Evolutionary conservation across 2,797 vertebrate species (phyloP), one percentile per base, ranked within the genome.

Genomic region (Alcedo atthis): DNA sequence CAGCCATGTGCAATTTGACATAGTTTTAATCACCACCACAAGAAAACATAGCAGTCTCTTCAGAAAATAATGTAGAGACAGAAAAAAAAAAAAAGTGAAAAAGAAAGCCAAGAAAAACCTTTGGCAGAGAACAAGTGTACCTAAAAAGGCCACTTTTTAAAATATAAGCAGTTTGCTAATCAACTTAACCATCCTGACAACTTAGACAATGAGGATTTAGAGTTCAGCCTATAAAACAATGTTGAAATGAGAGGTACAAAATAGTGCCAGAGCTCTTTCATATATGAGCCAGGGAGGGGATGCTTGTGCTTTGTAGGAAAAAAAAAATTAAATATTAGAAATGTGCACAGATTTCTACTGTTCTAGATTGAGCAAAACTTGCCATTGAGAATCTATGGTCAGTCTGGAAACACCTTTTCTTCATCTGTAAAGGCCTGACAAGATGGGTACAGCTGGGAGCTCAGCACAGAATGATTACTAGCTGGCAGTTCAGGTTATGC

Each of bases 71-170:
- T 15, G 49, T 70, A 55, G 15, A 5, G 10, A 35, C 5, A 7
- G 24, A 3, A 2, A 4, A 2, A 8, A 1, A 8, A 12, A 30
- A 7, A 10, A 10, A 24, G 18, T n/a, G 14, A 42, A 8, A 33
- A 6, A 54, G 62, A 63, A 33, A 33, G 24, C 12, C 17, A 40
- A 62, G 19, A 42, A 64, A 54, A 87, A 57, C 8, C 22, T 76
- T 66, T 90, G 51, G 15, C 73, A 80, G 32, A 70, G n/a, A 76
- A 66, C 3, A 25, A 79, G 2, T 6, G 6, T 43, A 51, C 30
- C 37, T 90, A 82, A 91, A 85, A 91, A 37, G 10, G 30, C 21
- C 28, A 19, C 53, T 77, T 86, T 74, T 74, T 90, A 43, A 43
- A 57, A 22, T 58, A 46, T 59, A 75, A 90, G 4, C 30, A 58